Evolutionary conservation across 1,140 invertebrate species (phyloP).

Genomic region (Conus betulinus): DNA sequence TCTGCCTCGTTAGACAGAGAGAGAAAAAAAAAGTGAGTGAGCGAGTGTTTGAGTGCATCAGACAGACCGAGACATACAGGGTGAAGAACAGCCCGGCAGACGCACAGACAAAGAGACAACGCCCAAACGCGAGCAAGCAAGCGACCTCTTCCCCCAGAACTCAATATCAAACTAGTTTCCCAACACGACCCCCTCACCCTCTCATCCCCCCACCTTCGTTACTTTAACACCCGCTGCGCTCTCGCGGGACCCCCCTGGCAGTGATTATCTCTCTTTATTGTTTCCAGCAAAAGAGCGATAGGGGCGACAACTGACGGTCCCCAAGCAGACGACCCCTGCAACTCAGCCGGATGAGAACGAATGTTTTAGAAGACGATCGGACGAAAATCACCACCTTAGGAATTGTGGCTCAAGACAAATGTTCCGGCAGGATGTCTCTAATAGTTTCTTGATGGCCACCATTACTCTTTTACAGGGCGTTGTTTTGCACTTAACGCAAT

Average conservation of each 20-base stretch:
- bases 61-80: no score
- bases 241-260: slow-evolving; percentile 20
- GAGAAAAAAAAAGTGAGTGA: no score
- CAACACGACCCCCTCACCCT: not conserved
- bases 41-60: no score
- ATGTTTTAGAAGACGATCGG: slow-evolving; percentile 34
- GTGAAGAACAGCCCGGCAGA: no score
- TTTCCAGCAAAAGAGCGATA: slow-evolving; percentile 38
- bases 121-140: no score
- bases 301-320: slow-evolving; percentile 26
- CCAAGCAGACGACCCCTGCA: slow-evolving; percentile 19
- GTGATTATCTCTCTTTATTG: slow-evolving; percentile 37
- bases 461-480: slow-evolving; percentile 41
- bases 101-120: no score
- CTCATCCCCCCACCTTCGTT: slow-evolving; percentile 15
- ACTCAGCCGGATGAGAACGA: slow-evolving; percentile 31
- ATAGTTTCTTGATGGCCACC: slow-evolving; percentile 37
- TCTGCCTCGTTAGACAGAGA: no score
- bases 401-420: slow-evolving; percentile 31
- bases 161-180: not conserved
- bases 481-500: slow-evolving; percentile 42
- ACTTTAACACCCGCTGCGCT: slow-evolving; percentile 29
- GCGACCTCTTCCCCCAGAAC: no score
- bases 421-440: slow-evolving; percentile 32
- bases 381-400: slow-evolving; percentile 36